phyloP scores from a whole-genome alignment of 1,140 invertebrate genomes.

The Gonioctena quinquepunctata region DNA sequence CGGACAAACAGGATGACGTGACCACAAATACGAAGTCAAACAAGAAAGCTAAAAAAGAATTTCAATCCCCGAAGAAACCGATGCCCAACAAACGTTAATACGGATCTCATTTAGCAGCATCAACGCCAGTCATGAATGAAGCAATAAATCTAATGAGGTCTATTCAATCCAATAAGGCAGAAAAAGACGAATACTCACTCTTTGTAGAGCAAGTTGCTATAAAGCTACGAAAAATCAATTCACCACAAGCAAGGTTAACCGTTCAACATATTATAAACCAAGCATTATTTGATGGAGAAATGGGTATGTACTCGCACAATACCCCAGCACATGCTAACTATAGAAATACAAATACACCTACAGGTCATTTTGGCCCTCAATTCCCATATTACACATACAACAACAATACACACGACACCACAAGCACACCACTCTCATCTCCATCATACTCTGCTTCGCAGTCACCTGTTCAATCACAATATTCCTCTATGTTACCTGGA shows the following conservation, averaged over 20 bases:
- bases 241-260: background rate
- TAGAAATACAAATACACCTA: too few relatives aligned
- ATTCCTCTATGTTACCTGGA: too few relatives aligned
- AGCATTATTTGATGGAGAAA: background rate
- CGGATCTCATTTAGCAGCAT: background rate
- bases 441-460: too few relatives aligned
- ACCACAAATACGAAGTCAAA: background rate
- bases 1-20: background rate
- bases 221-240: background rate
- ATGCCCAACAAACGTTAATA: background rate
- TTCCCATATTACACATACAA: too few relatives aligned
- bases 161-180: slow-evolving; percentile 8
- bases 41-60: background rate
- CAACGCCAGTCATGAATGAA: background rate
- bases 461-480: too few relatives aligned
- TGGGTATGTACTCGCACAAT: too few relatives aligned
- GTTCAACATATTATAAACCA: background rate
- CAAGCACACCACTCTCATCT: too few relatives aligned
- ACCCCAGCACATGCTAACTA: too few relatives aligned
- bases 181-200: background rate
- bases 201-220: slow-evolving; percentile 5
- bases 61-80: background rate
- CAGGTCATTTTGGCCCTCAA: too few relatives aligned
- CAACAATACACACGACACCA: too few relatives aligned
- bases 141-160: background rate